These are phyloP conservation scores for Rynchops niger DNA, from an alignment of 2,113 vertebrate genomes.

Conservation along the genomic window DNA sequence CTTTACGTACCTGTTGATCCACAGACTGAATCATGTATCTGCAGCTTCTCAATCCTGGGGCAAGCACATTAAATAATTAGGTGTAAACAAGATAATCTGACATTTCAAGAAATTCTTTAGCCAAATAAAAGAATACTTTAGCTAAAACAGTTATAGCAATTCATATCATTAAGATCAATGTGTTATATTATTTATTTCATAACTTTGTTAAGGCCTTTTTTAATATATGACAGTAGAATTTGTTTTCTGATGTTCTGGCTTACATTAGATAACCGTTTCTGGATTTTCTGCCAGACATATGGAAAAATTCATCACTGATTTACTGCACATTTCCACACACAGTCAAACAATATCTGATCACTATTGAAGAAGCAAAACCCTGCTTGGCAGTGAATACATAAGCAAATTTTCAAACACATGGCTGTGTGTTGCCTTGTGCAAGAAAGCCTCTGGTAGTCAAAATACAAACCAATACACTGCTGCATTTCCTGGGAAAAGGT, in stretches of 20 bases:
- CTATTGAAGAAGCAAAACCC: background rate
- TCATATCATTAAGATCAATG: background rate
- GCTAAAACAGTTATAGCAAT: background rate
- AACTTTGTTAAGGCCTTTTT: background rate
- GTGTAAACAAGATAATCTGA: background rate
- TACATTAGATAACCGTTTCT: slow-evolving; percentile 41
- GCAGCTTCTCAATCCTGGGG: background rate
- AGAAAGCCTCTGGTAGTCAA: background rate
- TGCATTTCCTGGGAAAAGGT: background rate
- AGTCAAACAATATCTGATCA: slow-evolving; percentile 23
- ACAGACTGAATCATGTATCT: background rate
- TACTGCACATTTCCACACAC: slow-evolving; percentile 42
- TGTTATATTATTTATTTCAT: background rate
- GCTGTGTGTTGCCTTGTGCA: background rate
- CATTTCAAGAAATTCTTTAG: background rate
- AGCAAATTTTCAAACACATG: slow-evolving; percentile 19
- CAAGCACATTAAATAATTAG: background rate
- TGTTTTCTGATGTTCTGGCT: slow-evolving; percentile 44
- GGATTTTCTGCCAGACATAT: slow-evolving; percentile 33
- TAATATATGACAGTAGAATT: background rate
- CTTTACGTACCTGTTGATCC: background rate
- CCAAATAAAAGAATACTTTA: background rate
- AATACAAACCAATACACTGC: background rate
- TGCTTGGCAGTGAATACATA: background rate
- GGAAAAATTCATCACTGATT: slow-evolving; percentile 59